These are phyloP conservation scores for Lycodopsis pacificus DNA, from an alignment of 2,797 vertebrate species.

Conservation along the genomic window DNA sequence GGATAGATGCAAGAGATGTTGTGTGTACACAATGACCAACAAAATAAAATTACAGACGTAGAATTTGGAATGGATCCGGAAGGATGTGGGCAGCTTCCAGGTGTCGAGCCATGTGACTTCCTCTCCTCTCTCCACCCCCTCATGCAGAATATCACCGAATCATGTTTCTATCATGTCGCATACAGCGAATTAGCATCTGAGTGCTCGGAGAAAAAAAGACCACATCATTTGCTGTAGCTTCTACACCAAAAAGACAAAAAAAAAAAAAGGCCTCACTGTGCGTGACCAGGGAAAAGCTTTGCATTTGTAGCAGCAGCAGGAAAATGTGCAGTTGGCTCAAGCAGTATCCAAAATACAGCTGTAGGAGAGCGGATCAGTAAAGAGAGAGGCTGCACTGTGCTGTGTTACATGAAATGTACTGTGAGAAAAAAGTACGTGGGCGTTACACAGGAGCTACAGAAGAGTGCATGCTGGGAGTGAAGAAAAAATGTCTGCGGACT, in stretches of 20 bases:
- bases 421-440: conserved; percentile 8
- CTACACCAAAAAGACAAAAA: background rate
- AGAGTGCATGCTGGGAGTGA: background rate
- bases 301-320: background rate
- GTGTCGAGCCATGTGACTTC: background rate
- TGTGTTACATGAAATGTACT: background rate
- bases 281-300: background rate
- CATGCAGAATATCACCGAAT: background rate
- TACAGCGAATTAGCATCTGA: background rate
- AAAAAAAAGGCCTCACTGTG: background rate
- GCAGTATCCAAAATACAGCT: background rate
- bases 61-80: too few species aligned
- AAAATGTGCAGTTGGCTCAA: background rate
- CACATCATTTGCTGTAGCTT: background rate
- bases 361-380: background rate
- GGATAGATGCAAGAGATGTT: background rate
- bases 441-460: conserved; percentile 7
- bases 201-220: background rate
- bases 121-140: background rate
- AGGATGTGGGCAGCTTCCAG: background rate
- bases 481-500: background rate
- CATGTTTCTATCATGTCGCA: background rate
- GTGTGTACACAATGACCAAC: background rate
- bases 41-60: background rate
- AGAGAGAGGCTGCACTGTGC: background rate